Base-by-base conservation (phyloP, 2,797 vertebrate species). In the Pseudochirops cupreus region DNA sequence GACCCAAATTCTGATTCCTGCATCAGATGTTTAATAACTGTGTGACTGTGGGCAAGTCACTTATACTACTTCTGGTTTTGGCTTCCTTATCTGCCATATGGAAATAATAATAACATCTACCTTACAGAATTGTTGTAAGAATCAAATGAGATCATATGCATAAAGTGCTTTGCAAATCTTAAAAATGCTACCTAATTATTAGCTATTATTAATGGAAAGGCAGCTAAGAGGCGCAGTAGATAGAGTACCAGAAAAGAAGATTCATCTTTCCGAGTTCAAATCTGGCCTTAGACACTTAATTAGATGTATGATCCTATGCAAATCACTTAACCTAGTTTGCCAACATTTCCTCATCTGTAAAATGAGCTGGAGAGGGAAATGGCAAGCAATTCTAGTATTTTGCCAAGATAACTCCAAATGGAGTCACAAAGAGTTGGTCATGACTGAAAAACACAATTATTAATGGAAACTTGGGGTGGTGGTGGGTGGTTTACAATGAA, bases 401-500 rank as follows among this genome's bases (percentile, higher is more conserved):
- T 46, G 39, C 74, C 74, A 87, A 87, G 74, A 87, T 50, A 87
- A 26, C 21, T 24, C 74, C 74, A 87, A 50, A 87, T 46, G 74
- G 59, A 26, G 39, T 87, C 74, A 50, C 3, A 1, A 87, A 87
- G 24, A 87, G 39, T 4, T 11, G 9, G 74, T 26, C 50, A 91
- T 0, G 13, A 54, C 53, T n/a, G 12, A 21, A 54, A 54, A 50
- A 91, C 50, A 90, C 53, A 91, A 16, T 91, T 55, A 91, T 91
- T 91, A 96, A 95, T 53, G 12, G 67, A 96, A 96, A 94, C 3
- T 92, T 33, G 55, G 14, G 56, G 57, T 58, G 57, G 57, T 58
- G 26, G 56, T 26, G 6, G 24, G 24, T 57, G 74, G 18, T 4
- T 53, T 91, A 53, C 98, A 97, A 90, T 91, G 0, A 95, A 97